Evolutionary conservation across 2,888 invertebrate genomes (phyloP).

Genomic region (Scaptomyza reducta): DNA sequence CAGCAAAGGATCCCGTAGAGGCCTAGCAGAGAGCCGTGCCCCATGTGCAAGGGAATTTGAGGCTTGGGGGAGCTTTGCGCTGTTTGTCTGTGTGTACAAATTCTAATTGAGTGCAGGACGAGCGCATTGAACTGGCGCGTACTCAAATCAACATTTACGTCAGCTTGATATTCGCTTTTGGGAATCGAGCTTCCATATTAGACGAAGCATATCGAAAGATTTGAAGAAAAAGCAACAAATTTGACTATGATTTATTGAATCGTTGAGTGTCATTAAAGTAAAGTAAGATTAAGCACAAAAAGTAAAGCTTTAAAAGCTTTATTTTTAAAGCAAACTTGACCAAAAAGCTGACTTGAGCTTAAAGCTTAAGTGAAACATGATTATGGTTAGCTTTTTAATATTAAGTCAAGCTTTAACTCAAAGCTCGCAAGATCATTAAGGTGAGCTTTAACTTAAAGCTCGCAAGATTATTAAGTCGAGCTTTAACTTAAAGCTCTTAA

Average conservation of each 20-base stretch:
- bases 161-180: neutral
- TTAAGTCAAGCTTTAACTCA: too few relatives aligned
- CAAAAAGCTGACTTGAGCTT: too few relatives aligned
- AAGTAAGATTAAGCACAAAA: neutral
- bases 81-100: conserved; percentile 68
- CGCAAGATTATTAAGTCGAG: too few relatives aligned
- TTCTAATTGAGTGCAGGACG: conserved; percentile 74
- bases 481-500: too few relatives aligned
- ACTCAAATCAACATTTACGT: conserved; percentile 4
- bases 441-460: too few relatives aligned
- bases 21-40: conserved; percentile 18
- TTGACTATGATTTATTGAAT: neutral
- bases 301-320: neutral
- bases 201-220: neutral
- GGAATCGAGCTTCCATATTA: neutral
- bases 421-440: too few relatives aligned
- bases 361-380: too few relatives aligned
- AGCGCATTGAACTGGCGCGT: conserved; percentile 70
- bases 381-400: too few relatives aligned
- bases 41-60: conserved; percentile 5
- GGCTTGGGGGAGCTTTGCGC: conserved; percentile 11
- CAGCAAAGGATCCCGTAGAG: conserved; percentile 43
- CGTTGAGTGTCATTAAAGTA: neutral
- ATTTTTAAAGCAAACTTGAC: neutral
- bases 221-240: too few relatives aligned